Evolutionary conservation across 2,113 vertebrate genomes (phyloP).

Genomic region (Pyxicephalus adspersus): DNA sequence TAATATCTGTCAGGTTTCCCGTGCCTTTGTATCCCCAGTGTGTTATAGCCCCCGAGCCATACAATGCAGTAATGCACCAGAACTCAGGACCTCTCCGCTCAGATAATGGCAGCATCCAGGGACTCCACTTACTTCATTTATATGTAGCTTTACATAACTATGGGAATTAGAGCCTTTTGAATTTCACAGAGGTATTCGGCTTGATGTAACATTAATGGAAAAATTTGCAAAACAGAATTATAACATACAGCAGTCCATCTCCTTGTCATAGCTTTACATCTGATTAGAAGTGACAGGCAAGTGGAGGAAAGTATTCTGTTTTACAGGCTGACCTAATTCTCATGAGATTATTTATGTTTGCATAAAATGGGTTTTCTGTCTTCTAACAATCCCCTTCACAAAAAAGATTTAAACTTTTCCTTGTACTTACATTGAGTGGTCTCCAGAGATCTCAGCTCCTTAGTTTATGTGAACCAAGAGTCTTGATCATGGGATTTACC

Average conservation of each 20-base stretch:
- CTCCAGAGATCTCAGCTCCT: too few relatives aligned
- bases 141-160: background rate
- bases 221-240: slow-evolving; percentile 31
- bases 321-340: background rate
- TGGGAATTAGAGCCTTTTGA: slow-evolving; percentile 10
- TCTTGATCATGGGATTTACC: background rate
- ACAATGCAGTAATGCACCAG: slow-evolving; percentile 45
- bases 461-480: too few relatives aligned
- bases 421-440: too few relatives aligned
- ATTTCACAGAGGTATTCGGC: background rate
- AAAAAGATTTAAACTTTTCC: background rate
- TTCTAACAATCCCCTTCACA: background rate
- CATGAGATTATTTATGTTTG: background rate
- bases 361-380: background rate
- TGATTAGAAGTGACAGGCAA: slow-evolving; percentile 26
- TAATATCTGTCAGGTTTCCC: slow-evolving; percentile 34
- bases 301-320: background rate
- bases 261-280: background rate
- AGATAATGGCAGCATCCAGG: background rate
- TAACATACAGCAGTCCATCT: background rate
- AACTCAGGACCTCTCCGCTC: slow-evolving; percentile 1
- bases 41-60: background rate
- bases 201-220: slow-evolving; percentile 36
- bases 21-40: background rate
- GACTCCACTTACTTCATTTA: background rate